A percentile compares a stretch with the other conserved stretches of the same genome.
These are phyloP conservation scores for cat (Felis catus) DNA, from an alignment of 2,113 vertebrate genomes.

Conservation along the genomic window DNA sequence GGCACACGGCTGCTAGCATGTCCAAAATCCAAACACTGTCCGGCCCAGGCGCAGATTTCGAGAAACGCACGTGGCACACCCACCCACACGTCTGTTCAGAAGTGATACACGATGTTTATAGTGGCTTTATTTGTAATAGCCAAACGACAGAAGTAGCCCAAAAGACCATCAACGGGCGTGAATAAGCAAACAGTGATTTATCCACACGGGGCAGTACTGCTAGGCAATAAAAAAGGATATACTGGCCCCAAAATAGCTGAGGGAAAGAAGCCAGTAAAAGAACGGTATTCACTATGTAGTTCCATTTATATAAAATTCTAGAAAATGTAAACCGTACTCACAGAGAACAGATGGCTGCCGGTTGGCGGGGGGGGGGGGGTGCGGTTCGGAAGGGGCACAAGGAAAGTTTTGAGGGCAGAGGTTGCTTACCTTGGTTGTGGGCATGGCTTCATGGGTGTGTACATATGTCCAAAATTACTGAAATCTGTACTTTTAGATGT, in stretches of 20 bases:
- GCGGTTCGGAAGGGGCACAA: not conserved
- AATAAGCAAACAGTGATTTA: not conserved
- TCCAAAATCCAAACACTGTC: not conserved
- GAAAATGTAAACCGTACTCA: not conserved
- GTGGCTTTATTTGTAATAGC: not conserved
- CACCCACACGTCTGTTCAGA: no score
- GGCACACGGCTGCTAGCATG: not conserved
- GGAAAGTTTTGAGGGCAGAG: no score
- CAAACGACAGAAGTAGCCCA: not conserved
- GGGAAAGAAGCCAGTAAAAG: not conserved
- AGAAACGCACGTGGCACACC: no score
- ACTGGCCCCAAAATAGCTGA: not conserved
- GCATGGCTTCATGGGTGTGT: not conserved
- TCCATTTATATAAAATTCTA: not conserved
- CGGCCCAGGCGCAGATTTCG: not conserved
- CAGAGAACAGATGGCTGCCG: not conserved
- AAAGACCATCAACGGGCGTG: not conserved
- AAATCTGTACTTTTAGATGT: not conserved
- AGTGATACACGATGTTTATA: no score
- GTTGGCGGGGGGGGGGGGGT: no score
- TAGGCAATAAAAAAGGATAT: not conserved
- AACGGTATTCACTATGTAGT: rapidly evolving
- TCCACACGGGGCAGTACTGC: rapidly evolving
- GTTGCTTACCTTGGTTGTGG: not conserved
- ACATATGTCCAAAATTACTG: rapidly evolving